Evolutionary conservation across 2,113 vertebrate species (phyloP).

Genomic region (Murina feae): DNA sequence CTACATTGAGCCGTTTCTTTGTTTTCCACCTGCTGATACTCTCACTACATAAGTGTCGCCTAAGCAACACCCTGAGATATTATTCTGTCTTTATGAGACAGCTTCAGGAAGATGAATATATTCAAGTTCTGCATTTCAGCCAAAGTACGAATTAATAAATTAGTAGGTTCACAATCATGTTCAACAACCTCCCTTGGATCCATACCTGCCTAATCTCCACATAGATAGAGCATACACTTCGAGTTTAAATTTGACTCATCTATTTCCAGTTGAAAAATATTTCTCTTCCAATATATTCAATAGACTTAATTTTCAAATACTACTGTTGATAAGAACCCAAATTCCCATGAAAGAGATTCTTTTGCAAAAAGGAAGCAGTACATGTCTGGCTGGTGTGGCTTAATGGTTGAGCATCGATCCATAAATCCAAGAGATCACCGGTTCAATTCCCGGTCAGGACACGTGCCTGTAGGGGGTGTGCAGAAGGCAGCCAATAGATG

Average conservation of each 20-base stretch:
- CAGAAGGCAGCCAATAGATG: too few relatives aligned
- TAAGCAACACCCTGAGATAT: constrained; percentile 9
- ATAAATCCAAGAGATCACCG: too few relatives aligned
- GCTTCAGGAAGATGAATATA: background rate
- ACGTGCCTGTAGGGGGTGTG: too few relatives aligned
- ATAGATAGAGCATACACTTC: constrained; percentile 16
- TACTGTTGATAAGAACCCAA: constrained; percentile 14
- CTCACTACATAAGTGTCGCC: background rate
- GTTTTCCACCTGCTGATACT: background rate
- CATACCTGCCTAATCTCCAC: constrained; percentile 18
- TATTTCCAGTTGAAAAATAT: constrained; percentile 9
- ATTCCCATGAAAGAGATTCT: constrained; percentile 47
- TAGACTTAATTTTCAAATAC: constrained; percentile 20
- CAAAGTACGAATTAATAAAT: constrained; percentile 54
- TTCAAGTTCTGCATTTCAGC: background rate
- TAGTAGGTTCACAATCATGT: constrained; percentile 37
- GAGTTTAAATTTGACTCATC: constrained; percentile 45
- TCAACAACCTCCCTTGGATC: constrained; percentile 33
- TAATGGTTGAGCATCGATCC: too few relatives aligned
- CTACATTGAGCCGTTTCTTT: background rate
- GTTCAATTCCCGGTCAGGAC: too few relatives aligned
- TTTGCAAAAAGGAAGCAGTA: constrained; percentile 19
- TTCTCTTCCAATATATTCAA: constrained; percentile 39
- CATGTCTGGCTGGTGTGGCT: too few relatives aligned
- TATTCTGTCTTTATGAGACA: constrained; percentile 31